These are phyloP conservation scores for Amia ocellicauda DNA, from an alignment of 2,113 vertebrate species.

Conservation along the genomic window DNA sequence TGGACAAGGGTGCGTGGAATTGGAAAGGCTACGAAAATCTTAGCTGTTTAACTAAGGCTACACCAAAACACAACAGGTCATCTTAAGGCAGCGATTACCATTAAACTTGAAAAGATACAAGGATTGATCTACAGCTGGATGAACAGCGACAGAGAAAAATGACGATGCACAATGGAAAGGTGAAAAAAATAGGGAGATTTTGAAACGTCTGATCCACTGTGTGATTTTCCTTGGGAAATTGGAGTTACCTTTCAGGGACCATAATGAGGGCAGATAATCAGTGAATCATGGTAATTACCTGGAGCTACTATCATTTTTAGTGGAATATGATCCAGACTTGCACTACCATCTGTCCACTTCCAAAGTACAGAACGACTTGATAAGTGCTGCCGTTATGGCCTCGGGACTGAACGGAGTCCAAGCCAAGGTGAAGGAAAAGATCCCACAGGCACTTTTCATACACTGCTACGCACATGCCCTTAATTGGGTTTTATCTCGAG, in stretches of 20 bases:
- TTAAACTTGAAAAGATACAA: constrained; percentile 4
- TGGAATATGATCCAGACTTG: too few species aligned
- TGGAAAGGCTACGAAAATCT: too few species aligned
- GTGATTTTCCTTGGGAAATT: background rate
- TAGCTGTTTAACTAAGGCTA: too few species aligned
- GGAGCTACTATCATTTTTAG: too few species aligned
- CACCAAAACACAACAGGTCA: constrained; percentile 2
- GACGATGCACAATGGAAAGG: constrained; percentile 4
- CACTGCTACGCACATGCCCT: too few species aligned
- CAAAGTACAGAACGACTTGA: too few species aligned
- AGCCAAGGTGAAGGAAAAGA: too few species aligned
- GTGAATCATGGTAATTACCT: too few species aligned
- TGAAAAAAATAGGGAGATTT: constrained; percentile 4
- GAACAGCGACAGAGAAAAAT: background rate
- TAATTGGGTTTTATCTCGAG: too few species aligned
- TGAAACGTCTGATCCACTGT: constrained; percentile 7
- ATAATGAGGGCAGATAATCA: background rate
- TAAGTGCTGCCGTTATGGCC: constrained; percentile 6
- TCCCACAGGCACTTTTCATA: too few species aligned
- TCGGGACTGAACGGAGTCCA: constrained; percentile 7
- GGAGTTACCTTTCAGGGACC: too few species aligned
- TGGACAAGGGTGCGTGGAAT: background rate
- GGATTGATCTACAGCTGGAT: background rate
- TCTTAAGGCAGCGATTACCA: background rate
- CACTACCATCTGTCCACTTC: too few species aligned